Base-by-base conservation (phyloP, 2,113 vertebrate genomes). In the Mesocricetus auratus region DNA sequence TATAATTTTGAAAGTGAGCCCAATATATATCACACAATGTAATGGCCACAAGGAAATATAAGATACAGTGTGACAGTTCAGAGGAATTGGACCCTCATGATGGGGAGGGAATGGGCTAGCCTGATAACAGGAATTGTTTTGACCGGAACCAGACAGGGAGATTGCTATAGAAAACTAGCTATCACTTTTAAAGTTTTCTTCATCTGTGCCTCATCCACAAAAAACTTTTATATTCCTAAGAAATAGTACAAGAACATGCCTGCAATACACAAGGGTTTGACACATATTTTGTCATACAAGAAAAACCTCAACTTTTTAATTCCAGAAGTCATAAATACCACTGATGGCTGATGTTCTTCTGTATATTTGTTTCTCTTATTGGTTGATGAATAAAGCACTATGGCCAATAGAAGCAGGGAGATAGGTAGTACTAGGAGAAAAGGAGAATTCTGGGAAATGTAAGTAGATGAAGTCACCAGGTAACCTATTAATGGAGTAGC, bases 31-130 rank as follows among this genome's bases (percentile, higher is more conserved):
- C 22, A 24, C 9, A 50, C 2, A 47, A 50, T 8, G 1, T 15
- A 21, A 69, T 1, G 1, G 42, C n/a, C n/a, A n/a, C n/a, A n/a
- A 69, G 53, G n/a, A 50, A 56, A 0, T 3, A n/a, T n/a, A 71
- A 3, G 33, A 11, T 3, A 81, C 2, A 21, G 17, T 4, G 0
- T 79, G 24, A 58, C 11, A 19, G 10, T 12, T 3, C 9, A n/a
- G 19, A 39, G 33, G 4, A 5, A 58, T 58, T 19, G 36, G 4
- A 56, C 5, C 11, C 24, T 26, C 5, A 42, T 62, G 33, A 26
- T 22, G 33, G 19, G 2, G 19, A 58, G 24, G 45, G 19, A 5
- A 60, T 62, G 6, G 22, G 26, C 17, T n/a, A 42, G 0, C 47
- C 16, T 33, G 24, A 13, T 13, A 56, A 21, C 22, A 53, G 22